Evolutionary conservation across 2,888 invertebrate genomes (phyloP), one percentile per base, ranked within the genome.

Genomic region (Erpobdella octoculata): DNA sequence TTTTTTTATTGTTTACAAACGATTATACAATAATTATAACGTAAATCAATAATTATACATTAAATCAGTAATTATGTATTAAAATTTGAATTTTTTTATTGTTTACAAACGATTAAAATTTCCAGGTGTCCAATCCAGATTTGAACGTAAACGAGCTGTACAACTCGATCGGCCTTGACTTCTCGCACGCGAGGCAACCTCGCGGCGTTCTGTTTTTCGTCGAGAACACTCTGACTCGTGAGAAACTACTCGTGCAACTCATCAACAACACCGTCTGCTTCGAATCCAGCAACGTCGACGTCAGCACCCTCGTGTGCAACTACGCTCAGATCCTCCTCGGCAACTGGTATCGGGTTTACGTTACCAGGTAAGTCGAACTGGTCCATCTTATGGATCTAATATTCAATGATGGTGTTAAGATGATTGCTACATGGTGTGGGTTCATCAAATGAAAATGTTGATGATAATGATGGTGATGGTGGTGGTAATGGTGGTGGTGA

Each of bases 361-460:
- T 77, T 12, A 75, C 77, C 12, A 76, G 79, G 79, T 79, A 69
- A 38, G n/a, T n/a, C n/a, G n/a, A n/a, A n/a, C n/a, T n/a, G n/a
- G n/a, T n/a, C n/a, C n/a, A n/a, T n/a, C n/a, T 4, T 53, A 21
- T n/a, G 41, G 18, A 41, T 53, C 28, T 21, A 5, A 15, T 53
- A 5, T 25, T 53, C 28, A 53, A 25, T 6, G 1, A 18, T n/a
- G 1, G 12, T 15, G 8, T 15, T 53, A 48, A 21, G 2, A 48
- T 48, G 5, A 21, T 48, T 48, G 25, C 25, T 48, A 53, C 53
- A 53, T 53, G 4, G 53, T 53, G 8, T 1, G 28, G 9, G 28
- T 15, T 6, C 48, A 48, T n/a, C n/a, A n/a, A n/a, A n/a, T n/a
- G n/a, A n/a, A n/a, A n/a, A n/a, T n/a, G n/a, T n/a, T n/a, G n/a